Conservation (phyloP, 2,888 invertebrate species). For the Pristionchus exspectatus region DNA sequence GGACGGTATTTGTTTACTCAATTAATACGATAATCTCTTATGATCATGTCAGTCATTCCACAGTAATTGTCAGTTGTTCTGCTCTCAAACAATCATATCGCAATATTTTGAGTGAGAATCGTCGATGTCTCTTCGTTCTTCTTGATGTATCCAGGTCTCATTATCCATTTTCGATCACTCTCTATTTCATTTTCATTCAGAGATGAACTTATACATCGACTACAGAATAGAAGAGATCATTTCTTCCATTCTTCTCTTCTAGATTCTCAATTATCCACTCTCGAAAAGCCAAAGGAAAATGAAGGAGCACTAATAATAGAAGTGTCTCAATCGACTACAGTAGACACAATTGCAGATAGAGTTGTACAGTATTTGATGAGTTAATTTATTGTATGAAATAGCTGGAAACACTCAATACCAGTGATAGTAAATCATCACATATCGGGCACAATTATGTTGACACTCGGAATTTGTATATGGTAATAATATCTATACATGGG, state of each 20-base stretch:
- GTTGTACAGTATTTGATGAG: neutral
- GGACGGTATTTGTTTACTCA: neutral
- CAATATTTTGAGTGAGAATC: neutral
- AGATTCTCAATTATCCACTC: conserved; percentile 31
- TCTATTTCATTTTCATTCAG: neutral
- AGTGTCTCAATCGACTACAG: neutral
- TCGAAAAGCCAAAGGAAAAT: neutral
- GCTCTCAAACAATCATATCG: conserved; percentile 40
- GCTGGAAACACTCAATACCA: neutral
- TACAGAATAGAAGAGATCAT: neutral
- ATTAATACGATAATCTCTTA: neutral
- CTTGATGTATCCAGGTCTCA: conserved; percentile 26
- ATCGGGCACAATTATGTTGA: neutral
- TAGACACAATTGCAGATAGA: neutral
- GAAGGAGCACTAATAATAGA: conserved; percentile 26
- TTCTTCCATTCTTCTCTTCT: conserved; percentile 46
- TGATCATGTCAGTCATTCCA: neutral
- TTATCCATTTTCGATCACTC: neutral
- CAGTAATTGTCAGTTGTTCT: conserved; percentile 47
- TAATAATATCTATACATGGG: neutral
- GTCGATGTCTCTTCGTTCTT: conserved; percentile 11
- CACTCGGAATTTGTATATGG: neutral
- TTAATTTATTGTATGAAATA: neutral
- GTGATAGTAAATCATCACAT: neutral
- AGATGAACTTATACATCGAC: neutral